Evolutionary conservation across 2,113 vertebrate species (phyloP).

Genomic region (Corydoras sp.): DNA sequence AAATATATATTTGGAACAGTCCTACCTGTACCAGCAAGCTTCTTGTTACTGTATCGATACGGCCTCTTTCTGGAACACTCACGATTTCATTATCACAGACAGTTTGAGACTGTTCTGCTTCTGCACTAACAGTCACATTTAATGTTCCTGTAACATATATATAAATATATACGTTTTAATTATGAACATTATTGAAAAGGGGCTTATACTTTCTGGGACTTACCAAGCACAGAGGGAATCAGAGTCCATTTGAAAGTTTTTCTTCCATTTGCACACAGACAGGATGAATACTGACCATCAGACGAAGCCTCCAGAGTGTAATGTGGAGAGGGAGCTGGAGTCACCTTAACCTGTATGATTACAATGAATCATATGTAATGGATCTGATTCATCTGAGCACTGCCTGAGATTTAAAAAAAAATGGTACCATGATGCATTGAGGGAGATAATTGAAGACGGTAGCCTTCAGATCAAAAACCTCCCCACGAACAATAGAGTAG

Average conservation of each 20-base stretch:
- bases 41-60: conserved; percentile 66
- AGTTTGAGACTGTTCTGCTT: conserved; percentile 57
- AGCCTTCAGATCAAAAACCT: conserved; percentile 77
- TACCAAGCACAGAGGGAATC: conserved; percentile 63
- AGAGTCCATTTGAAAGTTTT: conserved; percentile 64
- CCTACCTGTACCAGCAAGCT: conserved; percentile 74
- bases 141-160: conserved; percentile 56
- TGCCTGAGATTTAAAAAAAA: too few relatives aligned
- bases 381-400: too few relatives aligned
- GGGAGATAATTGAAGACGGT: conserved; percentile 77
- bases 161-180: background rate
- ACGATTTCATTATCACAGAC: conserved; percentile 66
- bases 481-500: conserved; percentile 79
- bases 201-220: conserved; percentile 25
- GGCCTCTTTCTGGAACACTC: conserved; percentile 65
- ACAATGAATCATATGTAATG: background rate
- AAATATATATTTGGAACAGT: background rate
- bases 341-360: conserved; percentile 59
- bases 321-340: conserved; percentile 53
- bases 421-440: conserved; percentile 75
- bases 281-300: conserved; percentile 58
- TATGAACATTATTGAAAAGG: background rate
- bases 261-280: conserved; percentile 57
- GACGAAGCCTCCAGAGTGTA: conserved; percentile 59
- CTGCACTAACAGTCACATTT: conserved; percentile 69